phyloP scores from a whole-genome alignment of 2,888 invertebrate genomes.

The Callimorpha dominula region DNA sequence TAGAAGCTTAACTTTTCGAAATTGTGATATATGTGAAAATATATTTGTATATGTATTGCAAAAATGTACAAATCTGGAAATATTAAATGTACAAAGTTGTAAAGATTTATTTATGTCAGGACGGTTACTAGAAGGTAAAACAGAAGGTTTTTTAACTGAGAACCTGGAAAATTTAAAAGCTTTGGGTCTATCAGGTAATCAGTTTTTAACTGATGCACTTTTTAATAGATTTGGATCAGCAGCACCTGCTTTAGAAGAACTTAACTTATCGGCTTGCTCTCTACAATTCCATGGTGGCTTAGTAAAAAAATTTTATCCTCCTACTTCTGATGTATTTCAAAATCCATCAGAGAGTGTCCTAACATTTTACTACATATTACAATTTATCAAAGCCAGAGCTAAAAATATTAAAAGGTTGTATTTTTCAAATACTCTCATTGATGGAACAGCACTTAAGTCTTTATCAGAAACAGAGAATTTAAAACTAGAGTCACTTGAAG shows the following conservation, averaged over 20 bases:
- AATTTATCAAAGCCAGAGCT: constrained; percentile 85
- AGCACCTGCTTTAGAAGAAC: constrained; percentile 86
- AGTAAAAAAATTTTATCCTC: constrained; percentile 89
- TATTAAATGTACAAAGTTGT: constrained; percentile 88
- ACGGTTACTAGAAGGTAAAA: constrained; percentile 87
- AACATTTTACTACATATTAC: constrained; percentile 89
- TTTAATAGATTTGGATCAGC: constrained; percentile 89
- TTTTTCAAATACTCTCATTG: constrained; percentile 90
- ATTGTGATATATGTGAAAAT: constrained; percentile 89
- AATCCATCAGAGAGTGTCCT: constrained; percentile 89
- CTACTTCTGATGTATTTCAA: constrained; percentile 66
- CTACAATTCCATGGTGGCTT: constrained; percentile 90
- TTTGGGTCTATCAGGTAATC: constrained; percentile 89
- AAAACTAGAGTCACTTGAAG: constrained; percentile 81
- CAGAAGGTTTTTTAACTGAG: constrained; percentile 81
- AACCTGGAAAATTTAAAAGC: constrained; percentile 84
- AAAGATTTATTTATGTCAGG: constrained; percentile 92
- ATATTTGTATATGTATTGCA: constrained; percentile 87
- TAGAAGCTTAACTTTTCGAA: constrained; percentile 84
- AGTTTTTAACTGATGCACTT: constrained; percentile 91
- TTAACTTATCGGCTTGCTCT: constrained; percentile 89
- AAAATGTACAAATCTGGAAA: constrained; percentile 85
- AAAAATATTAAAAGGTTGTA: constrained; percentile 86
- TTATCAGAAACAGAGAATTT: constrained; percentile 85
- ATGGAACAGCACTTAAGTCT: constrained; percentile 86